Evolutionary conservation across 2,113 vertebrate species (phyloP).

Genomic region (Rana temporaria): DNA sequence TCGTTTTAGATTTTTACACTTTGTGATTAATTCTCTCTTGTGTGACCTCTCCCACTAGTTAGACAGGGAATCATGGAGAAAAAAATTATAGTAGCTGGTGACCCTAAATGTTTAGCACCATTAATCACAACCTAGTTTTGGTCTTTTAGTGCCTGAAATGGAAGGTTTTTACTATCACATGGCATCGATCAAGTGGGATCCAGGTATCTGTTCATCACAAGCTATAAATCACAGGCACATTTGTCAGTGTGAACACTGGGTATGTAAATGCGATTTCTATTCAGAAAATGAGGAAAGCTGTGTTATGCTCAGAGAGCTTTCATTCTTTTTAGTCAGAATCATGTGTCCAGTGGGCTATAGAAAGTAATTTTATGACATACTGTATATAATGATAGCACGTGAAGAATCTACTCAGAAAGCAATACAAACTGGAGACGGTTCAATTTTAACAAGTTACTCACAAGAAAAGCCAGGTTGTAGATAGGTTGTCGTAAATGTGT

Average conservation of each 20-base stretch:
- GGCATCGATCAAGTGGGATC: slow-evolving; percentile 88
- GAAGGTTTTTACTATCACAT: slow-evolving; percentile 88
- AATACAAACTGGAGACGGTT: slow-evolving; percentile 35
- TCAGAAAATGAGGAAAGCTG: slow-evolving; percentile 86
- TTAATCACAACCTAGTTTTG: slow-evolving; percentile 88
- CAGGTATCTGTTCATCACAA: slow-evolving; percentile 94
- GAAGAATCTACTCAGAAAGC: slow-evolving; percentile 34
- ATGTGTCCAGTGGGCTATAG: slow-evolving; percentile 78
- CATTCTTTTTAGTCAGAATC: slow-evolving; percentile 88
- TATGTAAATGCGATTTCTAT: slow-evolving; percentile 98
- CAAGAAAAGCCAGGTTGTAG: too few relatives aligned
- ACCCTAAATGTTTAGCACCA: slow-evolving; percentile 91
- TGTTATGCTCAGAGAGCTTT: slow-evolving; percentile 83
- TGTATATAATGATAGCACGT: neutral
- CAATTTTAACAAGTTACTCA: neutral
- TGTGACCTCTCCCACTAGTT: slow-evolving; percentile 88
- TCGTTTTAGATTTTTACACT: slow-evolving; percentile 71
- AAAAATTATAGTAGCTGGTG: slow-evolving; percentile 75
- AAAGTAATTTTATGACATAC: slow-evolving; percentile 71
- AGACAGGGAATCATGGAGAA: slow-evolving; percentile 77
- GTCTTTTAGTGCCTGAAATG: slow-evolving; percentile 80
- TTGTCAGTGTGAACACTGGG: slow-evolving; percentile 89
- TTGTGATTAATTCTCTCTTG: slow-evolving; percentile 82
- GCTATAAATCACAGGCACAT: slow-evolving; percentile 91
- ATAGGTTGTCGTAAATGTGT: too few relatives aligned